These are phyloP conservation scores for Latheticus oryzae DNA, from an alignment of 2,888 invertebrate genomes.

Conservation along the genomic window DNA sequence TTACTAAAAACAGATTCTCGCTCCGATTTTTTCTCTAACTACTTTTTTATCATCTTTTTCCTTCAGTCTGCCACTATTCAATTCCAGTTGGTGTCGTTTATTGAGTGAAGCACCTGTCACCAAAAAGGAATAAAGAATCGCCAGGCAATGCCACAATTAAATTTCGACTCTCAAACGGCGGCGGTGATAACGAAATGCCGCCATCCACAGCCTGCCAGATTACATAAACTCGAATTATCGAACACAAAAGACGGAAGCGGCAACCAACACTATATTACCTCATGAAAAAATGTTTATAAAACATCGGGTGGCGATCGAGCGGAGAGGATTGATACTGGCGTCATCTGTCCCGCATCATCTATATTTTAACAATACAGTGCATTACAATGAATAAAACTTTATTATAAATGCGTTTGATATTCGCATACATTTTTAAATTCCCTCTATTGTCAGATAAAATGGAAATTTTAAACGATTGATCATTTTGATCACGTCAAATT, in stretches of 20 bases:
- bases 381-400: too few species aligned
- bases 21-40: conserved; percentile 14
- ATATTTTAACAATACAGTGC: too few species aligned
- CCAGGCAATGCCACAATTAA: conserved; percentile 42
- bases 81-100: conserved; percentile 49
- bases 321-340: too few species aligned
- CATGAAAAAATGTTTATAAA: too few species aligned
- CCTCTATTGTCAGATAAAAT: conserved; percentile 7
- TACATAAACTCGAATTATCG: conserved; percentile 40
- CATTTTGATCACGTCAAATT: conserved; percentile 22
- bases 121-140: conserved; percentile 44
- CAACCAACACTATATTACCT: conserved; percentile 26
- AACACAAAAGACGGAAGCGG: conserved; percentile 30
- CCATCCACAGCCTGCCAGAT: conserved; percentile 24
- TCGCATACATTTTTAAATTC: too few species aligned
- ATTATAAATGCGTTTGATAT: too few species aligned
- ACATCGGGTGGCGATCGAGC: too few species aligned
- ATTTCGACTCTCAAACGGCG: conserved; percentile 30
- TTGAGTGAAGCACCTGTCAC: conserved; percentile 49
- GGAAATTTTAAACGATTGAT: conserved; percentile 16
- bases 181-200: conserved; percentile 35
- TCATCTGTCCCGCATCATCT: too few species aligned
- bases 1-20: conserved; percentile 26
- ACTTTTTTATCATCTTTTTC: not conserved
- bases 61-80: conserved; percentile 49